Evolutionary conservation across 2,888 invertebrate genomes (phyloP), one percentile per base, ranked within the genome.

Genomic region (Anarsia innoxiella): DNA sequence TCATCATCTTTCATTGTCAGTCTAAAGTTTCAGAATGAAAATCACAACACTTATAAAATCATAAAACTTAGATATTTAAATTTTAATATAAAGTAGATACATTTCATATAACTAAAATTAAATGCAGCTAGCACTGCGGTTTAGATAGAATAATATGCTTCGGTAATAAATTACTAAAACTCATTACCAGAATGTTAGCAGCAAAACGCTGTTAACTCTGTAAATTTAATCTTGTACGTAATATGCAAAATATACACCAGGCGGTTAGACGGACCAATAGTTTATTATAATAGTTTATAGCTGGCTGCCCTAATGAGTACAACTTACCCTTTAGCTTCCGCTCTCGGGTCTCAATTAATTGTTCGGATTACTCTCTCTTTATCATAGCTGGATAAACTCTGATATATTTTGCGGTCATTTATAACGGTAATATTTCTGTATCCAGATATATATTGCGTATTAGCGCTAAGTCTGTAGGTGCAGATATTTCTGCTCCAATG

Each of bases 141-240:
- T n/a, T n/a, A n/a, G n/a, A n/a, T n/a, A n/a, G n/a, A n/a, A n/a
- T n/a, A n/a, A n/a, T n/a, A n/a, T n/a, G n/a, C n/a, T 31, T 11
- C 12, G 32, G 36, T 41, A 39, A 41, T 47, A 49, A 47, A 45
- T 53, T 48, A 42, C 38, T 35, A 42, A 53, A 58, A 59, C 60
- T 62, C 44, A 55, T 63, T 59, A 56, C 50, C 56, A 56, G 55
- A 54, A 46, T 51, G 45, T 42, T 39, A 32, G 36, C 39, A 31
- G 41, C 45, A 34, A 46, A 43, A 43, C 36, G 28, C 34, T 36
- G 12, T 15, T 26, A 37, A 37, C 36, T 39, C 31, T 33, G 33
- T 31, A 43, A 47, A 46, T 49, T 48, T 42, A 49, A 49, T 46
- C 38, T 30, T 41, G 35, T 37, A 33, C 34, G 36, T 40, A 39